Evolutionary conservation across 2,797 vertebrate species (phyloP), one percentile per base, ranked within the genome.

Genomic region (Hydrocynus forskahlii): DNA sequence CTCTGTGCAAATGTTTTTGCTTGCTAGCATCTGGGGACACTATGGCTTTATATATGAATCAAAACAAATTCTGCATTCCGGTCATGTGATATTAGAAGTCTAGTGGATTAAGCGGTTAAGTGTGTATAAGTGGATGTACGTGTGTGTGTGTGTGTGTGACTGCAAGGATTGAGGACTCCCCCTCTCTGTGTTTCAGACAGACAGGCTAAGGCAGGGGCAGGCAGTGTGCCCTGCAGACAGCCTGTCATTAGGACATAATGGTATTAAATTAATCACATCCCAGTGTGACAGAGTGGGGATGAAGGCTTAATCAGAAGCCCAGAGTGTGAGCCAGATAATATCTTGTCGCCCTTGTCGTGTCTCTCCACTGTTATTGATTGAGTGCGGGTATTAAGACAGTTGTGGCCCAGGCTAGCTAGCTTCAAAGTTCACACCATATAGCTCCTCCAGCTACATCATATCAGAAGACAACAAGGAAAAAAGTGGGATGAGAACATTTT

Each of bases 181-280:
- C 57, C 48, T 63, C 67, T 62, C 43, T 29, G 23, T 69, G 69
- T 54, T 77, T 66, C 76, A 84, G 79, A 78, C 76, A 85, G 83
- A 77, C 75, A 81, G 73, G 80, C 77, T 76, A 74, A 75, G 80
- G 83, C 79, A 78, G 88, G 54, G 83, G 83, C 85, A 83, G 87
- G 85, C 85, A 88, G 86, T 67, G 59, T 87, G 86, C 84, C 86
- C 86, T 82, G 91, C 91, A 92, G 93, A 94, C 92, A 94, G 93
- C 93, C 93, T 93, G 93, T 94, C 93, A 94, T 94, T 95, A 95
- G 92, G 92, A 92, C 92, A 94, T 95, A 94, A 94, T 94, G 92
- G 94, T 93, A 95, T 95, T 94, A 94, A 94, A 94, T 95, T 93
- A 95, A 95, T 95, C 94, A 95, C 93, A 93, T 94, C 91, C 92